These are phyloP conservation scores for Agriopis aurantiaria DNA, from an alignment of 2,888 invertebrate genomes.

Conservation along the genomic window DNA sequence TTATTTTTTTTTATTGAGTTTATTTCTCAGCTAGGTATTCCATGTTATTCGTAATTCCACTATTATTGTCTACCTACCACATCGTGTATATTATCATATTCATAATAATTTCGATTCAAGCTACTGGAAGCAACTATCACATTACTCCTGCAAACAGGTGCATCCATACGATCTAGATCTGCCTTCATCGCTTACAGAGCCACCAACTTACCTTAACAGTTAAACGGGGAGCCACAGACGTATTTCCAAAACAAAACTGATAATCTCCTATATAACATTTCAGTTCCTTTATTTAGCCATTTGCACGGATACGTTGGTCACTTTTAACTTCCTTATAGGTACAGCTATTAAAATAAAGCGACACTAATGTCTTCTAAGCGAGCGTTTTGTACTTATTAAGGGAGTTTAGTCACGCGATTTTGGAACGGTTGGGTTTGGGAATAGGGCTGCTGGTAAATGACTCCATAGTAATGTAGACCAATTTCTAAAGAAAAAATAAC, in stretches of 20 bases:
- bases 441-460: not conserved
- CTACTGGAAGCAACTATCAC: conserved; percentile 30
- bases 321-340: conserved; percentile 43
- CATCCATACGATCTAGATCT: conserved; percentile 41
- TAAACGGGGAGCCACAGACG: not conserved
- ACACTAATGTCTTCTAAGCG: conserved; percentile 46
- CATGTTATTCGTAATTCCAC: not conserved
- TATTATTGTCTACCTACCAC: conserved; percentile 20
- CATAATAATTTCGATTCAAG: conserved; percentile 15
- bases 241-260: not conserved
- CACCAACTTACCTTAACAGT: not conserved
- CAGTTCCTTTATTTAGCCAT: conserved; percentile 4
- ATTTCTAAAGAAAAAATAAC: not conserved
- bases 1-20: no score
- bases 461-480: not conserved
- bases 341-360: conserved; percentile 45
- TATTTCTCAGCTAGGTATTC: no score
- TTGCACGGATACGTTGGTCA: not conserved
- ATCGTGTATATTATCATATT: conserved; percentile 19
- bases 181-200: conserved; percentile 36
- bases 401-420: conserved; percentile 46
- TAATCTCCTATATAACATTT: not conserved
- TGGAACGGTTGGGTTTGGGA: conserved; percentile 20
- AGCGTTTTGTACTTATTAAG: conserved; percentile 44
- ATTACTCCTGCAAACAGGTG: conserved; percentile 29